Base-by-base conservation (phyloP, 2,888 invertebrate species). In the Papilio protenor region DNA sequence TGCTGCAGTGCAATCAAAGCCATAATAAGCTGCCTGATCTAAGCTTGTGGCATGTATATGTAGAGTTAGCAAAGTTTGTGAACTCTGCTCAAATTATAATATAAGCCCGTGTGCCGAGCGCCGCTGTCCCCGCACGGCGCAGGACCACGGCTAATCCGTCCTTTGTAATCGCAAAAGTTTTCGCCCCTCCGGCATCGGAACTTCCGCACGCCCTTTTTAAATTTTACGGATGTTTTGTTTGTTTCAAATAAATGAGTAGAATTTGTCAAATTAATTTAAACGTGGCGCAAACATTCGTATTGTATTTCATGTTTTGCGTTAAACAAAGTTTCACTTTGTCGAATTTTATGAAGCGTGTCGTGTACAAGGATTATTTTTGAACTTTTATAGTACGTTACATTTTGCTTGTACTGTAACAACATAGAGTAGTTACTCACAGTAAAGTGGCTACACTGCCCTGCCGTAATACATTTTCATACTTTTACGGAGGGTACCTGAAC, bases 131-230 rank as follows among this genome's bases (percentile, higher is more conserved):
- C 2, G 45, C 73, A 45, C 69, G 69, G 66, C 16, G 57, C 69
- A 27, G n/a, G 73, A 12, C 57, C 57, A 23, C 21, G 33, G 40
- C 47, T 77, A 73, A 77, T 77, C 77, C 77, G 47, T 59, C 73
- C 77, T 77, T 77, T 77, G 77, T 77, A 69, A 69, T 73, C n/a
- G 59, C 14, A 69, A 77, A 77, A 77, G 73, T 40, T 40, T 40
- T 40, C 52, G 45, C 45, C 73, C 77, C 77, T 69, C 57, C 18
- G 73, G 69, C 59, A 0, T 4, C 8, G 10, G 21, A 73, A 77
- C 57, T 73, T 77, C 16, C n/a, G 73, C 61, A n/a, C 72, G 27
- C 76, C 69, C 73, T 73, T 73, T 73, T 77, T 64, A 57, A 23
- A 61, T 75, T 47, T 27, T 40, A n/a, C 59, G 40, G 45, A 73